Percentiles rank a stretch among this genome's conserved stretches.
phyloP scores from a whole-genome alignment of 2,113 vertebrate species.

The Drymodes brunneopygia region DNA sequence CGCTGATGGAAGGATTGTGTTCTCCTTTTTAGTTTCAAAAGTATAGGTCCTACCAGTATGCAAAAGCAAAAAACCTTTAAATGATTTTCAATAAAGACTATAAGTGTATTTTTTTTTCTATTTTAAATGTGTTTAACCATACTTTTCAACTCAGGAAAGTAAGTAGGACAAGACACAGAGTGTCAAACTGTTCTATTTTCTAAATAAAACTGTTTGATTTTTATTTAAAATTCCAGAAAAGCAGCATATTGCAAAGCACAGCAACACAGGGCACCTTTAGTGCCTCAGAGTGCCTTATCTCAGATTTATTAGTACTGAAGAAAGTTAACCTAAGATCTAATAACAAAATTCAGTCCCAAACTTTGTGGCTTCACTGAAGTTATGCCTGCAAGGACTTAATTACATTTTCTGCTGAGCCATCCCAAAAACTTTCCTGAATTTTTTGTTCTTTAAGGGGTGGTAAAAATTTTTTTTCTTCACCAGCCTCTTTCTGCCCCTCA shows the following conservation, averaged over 20 bases:
- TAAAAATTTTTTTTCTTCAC: background rate
- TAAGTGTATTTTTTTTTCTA: background rate
- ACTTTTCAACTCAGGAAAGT: background rate
- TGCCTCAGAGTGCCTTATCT: background rate
- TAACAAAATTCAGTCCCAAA: background rate
- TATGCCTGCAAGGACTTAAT: background rate
- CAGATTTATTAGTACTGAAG: background rate
- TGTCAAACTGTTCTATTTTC: background rate
- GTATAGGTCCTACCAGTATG: background rate
- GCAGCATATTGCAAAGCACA: background rate
- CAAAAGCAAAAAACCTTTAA: background rate
- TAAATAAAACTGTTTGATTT: background rate
- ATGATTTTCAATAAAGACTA: background rate
- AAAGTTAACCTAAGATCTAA: background rate
- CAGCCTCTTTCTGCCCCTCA: background rate
- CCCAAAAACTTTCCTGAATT: background rate
- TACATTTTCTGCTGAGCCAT: background rate
- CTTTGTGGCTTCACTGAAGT: background rate
- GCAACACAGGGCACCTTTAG: background rate
- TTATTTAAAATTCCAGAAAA: background rate
- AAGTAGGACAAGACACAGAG: background rate
- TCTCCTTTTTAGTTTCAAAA: background rate
- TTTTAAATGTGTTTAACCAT: background rate
- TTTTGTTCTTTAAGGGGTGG: background rate
- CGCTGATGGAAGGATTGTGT: background rate